phyloP scores from a whole-genome alignment of 2,113 vertebrate species.

The Morphnarchus princeps region DNA sequence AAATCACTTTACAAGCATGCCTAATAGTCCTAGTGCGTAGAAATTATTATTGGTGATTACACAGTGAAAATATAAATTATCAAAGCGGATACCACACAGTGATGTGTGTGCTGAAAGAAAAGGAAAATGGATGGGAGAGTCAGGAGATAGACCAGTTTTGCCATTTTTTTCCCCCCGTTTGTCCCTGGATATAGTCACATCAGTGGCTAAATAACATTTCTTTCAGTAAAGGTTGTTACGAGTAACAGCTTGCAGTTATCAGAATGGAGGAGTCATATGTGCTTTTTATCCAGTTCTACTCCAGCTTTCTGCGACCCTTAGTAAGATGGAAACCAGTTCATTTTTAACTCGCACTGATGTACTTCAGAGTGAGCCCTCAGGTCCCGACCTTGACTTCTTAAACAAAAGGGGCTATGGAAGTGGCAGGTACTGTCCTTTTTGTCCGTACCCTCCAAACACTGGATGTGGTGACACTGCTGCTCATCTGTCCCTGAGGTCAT shows the following conservation, averaged over 20 bases:
- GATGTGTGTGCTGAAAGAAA: neutral
- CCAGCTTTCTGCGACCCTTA: neutral
- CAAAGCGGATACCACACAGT: neutral
- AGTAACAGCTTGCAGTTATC: neutral
- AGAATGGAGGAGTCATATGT: accelerated
- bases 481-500: accelerated
- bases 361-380: neutral
- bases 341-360: neutral
- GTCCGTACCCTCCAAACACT: accelerated
- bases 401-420: accelerated
- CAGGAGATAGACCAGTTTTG: neutral
- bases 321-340: neutral
- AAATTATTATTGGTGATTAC: neutral
- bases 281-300: neutral
- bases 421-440: neutral
- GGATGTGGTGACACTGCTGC: neutral
- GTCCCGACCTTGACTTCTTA: neutral
- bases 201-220: neutral
- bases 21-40: neutral
- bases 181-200: neutral
- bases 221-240: neutral
- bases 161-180: neutral
- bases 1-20: constrained; percentile 27
- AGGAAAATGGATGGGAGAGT: neutral
- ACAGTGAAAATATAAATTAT: neutral